Conservation (phyloP, 2,888 invertebrate genomes). For the Emmelina monodactyla region DNA sequence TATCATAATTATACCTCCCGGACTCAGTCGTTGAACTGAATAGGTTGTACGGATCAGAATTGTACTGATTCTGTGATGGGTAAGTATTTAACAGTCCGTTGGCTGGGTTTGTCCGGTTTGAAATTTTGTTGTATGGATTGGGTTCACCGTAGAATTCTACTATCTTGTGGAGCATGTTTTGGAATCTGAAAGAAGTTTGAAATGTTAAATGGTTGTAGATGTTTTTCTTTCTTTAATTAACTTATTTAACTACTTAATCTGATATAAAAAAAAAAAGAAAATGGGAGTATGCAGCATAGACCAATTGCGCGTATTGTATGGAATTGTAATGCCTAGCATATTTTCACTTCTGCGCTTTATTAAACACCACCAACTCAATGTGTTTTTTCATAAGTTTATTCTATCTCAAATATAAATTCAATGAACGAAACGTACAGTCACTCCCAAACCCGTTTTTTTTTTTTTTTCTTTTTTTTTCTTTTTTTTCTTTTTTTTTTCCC, state of each 20-base stretch:
- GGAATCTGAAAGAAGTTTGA: slow-evolving; percentile 49
- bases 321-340: too few relatives aligned
- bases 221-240: not conserved
- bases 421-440: too few relatives aligned
- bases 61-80: too few relatives aligned
- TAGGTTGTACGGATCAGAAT: slow-evolving; percentile 31
- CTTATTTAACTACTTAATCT: not conserved
- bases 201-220: not conserved
- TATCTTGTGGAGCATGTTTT: slow-evolving; percentile 70
- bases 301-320: not conserved
- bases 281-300: not conserved
- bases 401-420: too few relatives aligned
- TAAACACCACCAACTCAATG: too few relatives aligned
- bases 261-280: too few relatives aligned
- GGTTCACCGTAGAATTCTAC: slow-evolving; percentile 64
- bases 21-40: slow-evolving; percentile 31
- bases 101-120: slow-evolving; percentile 21
- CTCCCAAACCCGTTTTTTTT: too few relatives aligned
- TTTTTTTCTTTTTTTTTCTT: too few relatives aligned
- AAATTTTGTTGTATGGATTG: slow-evolving; percentile 35
- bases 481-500: too few relatives aligned
- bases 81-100: too few relatives aligned
- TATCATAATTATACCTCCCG: slow-evolving; percentile 26
- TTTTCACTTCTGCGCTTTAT: too few relatives aligned
- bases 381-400: too few relatives aligned